These are phyloP conservation scores for Cryptotis parvus DNA, from an alignment of 2,113 vertebrate genomes.

Conservation along the genomic window DNA sequence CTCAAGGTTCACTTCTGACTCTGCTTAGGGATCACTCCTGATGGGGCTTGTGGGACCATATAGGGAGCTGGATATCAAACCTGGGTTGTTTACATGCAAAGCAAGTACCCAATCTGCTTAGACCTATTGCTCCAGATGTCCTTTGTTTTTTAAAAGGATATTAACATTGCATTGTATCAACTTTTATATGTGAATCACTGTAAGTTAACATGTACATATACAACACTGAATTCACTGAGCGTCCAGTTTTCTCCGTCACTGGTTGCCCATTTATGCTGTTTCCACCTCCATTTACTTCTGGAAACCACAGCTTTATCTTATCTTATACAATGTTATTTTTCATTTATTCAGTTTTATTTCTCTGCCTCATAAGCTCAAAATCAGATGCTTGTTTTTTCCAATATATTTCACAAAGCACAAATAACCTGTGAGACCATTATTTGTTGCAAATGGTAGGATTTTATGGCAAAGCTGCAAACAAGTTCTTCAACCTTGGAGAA, in stretches of 20 bases:
- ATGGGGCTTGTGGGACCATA: no score
- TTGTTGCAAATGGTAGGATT: neutral
- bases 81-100: no score
- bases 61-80: no score
- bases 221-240: neutral
- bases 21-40: no score
- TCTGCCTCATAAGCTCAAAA: neutral
- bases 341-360: neutral
- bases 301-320: neutral
- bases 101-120: no score
- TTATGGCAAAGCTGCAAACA: neutral
- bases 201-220: neutral
- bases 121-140: no score
- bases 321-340: neutral
- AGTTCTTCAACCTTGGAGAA: no score
- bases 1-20: no score
- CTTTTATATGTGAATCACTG: neutral
- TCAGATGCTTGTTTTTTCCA: neutral
- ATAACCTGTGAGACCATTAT: neutral
- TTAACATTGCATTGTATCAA: neutral
- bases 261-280: neutral
- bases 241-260: neutral
- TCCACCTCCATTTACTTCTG: neutral
- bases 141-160: no score
- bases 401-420: neutral